A percentile compares a stretch with the other conserved stretches of the same genome.
Evolutionary conservation across 2,797 vertebrate genomes (phyloP).

Genomic region (Otolemur crassicaudatus): DNA sequence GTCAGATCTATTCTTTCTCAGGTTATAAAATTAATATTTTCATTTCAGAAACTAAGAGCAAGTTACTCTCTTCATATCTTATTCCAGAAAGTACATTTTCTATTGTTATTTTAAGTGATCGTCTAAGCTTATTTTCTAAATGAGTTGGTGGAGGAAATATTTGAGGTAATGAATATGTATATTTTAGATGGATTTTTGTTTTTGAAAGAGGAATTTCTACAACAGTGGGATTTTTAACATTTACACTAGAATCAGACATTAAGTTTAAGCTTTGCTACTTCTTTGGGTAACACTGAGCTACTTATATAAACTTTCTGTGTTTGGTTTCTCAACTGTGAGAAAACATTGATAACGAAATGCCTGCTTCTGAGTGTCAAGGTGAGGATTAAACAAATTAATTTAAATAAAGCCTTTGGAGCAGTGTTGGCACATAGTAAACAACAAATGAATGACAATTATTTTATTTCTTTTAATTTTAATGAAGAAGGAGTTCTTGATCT

Average conservation of each 20-base stretch:
- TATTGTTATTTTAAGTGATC: neutral
- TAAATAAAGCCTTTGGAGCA: neutral
- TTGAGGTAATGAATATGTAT: neutral
- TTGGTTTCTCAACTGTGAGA: neutral
- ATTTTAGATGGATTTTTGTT: neutral
- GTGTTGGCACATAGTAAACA: neutral
- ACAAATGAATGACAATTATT: neutral
- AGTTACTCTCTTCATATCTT: neutral
- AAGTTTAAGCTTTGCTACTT: too few relatives aligned
- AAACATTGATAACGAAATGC: neutral
- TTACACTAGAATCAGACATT: neutral
- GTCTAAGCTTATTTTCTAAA: neutral
- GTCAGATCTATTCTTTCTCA: neutral
- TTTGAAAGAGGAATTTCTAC: neutral
- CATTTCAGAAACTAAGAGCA: neutral
- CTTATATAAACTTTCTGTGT: neutral
- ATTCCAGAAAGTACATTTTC: neutral
- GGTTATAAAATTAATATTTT: neutral
- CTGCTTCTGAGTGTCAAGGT: neutral
- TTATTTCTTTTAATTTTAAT: constrained; percentile 31
- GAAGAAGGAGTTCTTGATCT: neutral
- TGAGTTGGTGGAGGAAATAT: neutral
- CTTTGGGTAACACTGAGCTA: neutral
- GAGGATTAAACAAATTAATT: neutral
- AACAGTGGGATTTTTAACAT: neutral